phyloP scores from a whole-genome alignment of 1,140 invertebrate species.

The Trichonephila clavata region DNA sequence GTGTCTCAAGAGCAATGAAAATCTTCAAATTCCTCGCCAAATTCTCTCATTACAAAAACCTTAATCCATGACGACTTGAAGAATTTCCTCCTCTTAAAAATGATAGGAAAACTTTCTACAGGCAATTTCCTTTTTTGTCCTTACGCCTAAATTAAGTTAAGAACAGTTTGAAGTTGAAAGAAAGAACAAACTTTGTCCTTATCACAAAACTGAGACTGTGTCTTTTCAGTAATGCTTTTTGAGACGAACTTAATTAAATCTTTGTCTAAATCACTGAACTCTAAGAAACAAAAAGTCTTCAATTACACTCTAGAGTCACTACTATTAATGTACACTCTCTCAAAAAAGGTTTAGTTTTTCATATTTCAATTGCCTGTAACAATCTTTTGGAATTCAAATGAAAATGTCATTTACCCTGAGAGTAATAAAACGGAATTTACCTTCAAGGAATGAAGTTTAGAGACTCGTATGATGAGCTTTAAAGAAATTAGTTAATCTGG shows the following conservation, averaged over 20 bases:
- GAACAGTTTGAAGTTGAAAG: constrained; percentile 21
- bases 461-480: background rate
- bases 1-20: background rate
- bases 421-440: background rate
- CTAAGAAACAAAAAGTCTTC: constrained; percentile 28
- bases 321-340: background rate
- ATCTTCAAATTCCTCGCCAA: background rate
- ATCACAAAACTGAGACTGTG: background rate
- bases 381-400: background rate
- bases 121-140: constrained; percentile 18
- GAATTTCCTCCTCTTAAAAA: constrained; percentile 19
- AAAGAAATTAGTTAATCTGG: constrained; percentile 10
- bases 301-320: constrained; percentile 3
- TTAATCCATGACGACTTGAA: background rate
- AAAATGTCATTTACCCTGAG: background rate
- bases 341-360: background rate
- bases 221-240: constrained; percentile 29
- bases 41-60: constrained; percentile 4
- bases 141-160: constrained; percentile 5
- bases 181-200: constrained; percentile 26
- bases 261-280: constrained; percentile 22
- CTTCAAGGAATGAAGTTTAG: constrained; percentile 9
- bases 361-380: constrained; percentile 22
- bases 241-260: constrained; percentile 29
- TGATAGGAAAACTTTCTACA: constrained; percentile 9